phyloP scores from a whole-genome alignment of 2,888 invertebrate species.

The Synanthedon andrenaeformis region DNA sequence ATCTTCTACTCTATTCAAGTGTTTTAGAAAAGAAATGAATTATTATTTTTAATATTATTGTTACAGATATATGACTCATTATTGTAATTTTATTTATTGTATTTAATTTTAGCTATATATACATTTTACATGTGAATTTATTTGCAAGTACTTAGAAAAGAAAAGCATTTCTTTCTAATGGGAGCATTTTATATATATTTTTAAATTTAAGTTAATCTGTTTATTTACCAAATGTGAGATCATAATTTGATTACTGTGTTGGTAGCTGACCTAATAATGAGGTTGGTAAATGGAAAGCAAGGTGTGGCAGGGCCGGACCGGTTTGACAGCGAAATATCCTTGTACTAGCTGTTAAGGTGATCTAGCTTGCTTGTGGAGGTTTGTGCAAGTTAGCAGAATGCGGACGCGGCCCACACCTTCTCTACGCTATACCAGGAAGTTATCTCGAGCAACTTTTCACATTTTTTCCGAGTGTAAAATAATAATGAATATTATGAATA shows the following conservation, averaged over 20 bases:
- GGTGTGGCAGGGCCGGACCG: conserved; percentile 51
- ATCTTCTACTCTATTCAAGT: too few species aligned
- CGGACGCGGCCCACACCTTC: conserved; percentile 61
- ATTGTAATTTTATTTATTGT: too few species aligned
- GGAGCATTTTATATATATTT: too few species aligned
- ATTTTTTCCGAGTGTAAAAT: neutral
- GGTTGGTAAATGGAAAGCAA: conserved; percentile 55
- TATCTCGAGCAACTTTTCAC: conserved; percentile 8
- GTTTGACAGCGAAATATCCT: conserved; percentile 52
- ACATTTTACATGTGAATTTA: too few species aligned
- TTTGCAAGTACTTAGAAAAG: too few species aligned
- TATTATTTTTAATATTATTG: too few species aligned
- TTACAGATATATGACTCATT: too few species aligned
- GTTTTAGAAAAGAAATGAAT: too few species aligned
- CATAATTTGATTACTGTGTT: neutral
- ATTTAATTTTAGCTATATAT: too few species aligned
- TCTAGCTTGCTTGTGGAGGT: conserved; percentile 35
- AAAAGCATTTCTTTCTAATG: too few species aligned
- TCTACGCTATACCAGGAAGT: conserved; percentile 44
- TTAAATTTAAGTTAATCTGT: too few species aligned
- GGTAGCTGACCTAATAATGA: conserved; percentile 31
- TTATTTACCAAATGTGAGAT: too few species aligned
- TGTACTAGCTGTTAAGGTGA: conserved; percentile 54
- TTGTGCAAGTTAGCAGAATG: conserved; percentile 50
- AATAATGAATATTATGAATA: neutral